Evolutionary conservation across 1,140 invertebrate genomes (phyloP).

Genomic region (Drosophila jambulina): DNA sequence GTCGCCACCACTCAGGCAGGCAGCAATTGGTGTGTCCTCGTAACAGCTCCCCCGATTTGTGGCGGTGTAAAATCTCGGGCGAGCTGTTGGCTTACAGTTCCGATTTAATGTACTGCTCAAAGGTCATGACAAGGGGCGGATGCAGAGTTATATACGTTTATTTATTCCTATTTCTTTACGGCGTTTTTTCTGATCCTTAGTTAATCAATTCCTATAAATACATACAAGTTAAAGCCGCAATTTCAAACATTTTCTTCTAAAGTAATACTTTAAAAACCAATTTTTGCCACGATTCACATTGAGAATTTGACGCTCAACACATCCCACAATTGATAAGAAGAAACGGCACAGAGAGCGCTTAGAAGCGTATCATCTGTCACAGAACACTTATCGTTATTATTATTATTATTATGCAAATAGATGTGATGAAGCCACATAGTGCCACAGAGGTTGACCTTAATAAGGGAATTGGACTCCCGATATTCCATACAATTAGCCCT

Average conservation of each 20-base stretch:
- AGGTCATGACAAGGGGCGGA: conserved; percentile 19
- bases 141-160: not conserved
- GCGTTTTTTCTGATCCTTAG: not conserved
- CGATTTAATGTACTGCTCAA: conserved; percentile 30
- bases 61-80: conserved; percentile 19
- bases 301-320: conserved; percentile 9
- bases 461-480: not conserved
- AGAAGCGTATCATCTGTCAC: not conserved
- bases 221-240: too few species aligned
- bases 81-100: conserved; percentile 16
- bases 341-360: not conserved
- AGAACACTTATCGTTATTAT: conserved; percentile 15
- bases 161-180: not conserved
- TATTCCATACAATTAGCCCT: conserved; percentile 14
- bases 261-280: not conserved
- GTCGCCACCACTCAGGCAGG: conserved; percentile 39
- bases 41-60: conserved; percentile 67
- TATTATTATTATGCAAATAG: conserved; percentile 11
- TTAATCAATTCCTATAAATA: not conserved
- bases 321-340: conserved; percentile 39
- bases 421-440: not conserved
- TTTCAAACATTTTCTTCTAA: too few species aligned
- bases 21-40: conserved; percentile 28
- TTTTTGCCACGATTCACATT: not conserved
- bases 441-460: conserved; percentile 36